These are phyloP conservation scores for Ormia ochracea DNA, from an alignment of 2,888 invertebrate species.

Conservation along the genomic window DNA sequence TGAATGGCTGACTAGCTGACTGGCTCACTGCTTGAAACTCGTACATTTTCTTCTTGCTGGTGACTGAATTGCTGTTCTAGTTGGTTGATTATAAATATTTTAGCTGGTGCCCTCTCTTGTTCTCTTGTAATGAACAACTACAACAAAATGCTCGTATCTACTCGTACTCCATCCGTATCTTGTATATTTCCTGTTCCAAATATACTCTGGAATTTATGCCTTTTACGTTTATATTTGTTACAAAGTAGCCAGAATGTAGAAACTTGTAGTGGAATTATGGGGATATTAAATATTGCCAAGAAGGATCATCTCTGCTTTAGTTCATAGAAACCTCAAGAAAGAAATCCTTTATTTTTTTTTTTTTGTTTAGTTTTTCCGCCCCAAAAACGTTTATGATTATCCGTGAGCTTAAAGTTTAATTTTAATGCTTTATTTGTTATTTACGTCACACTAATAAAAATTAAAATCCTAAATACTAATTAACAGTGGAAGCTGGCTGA, in stretches of 20 bases:
- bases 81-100: conserved; percentile 26
- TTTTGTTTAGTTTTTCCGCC: too few species aligned
- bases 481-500: too few species aligned
- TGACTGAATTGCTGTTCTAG: conserved; percentile 24
- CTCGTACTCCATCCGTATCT: conserved; percentile 3
- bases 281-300: not conserved
- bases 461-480: too few species aligned
- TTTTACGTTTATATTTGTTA: not conserved
- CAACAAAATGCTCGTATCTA: not conserved
- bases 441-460: too few species aligned
- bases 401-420: too few species aligned
- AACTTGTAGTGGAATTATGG: not conserved
- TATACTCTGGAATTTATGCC: conserved; percentile 33
- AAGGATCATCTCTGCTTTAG: too few species aligned
- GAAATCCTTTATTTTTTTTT: too few species aligned
- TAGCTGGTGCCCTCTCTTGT: conserved; percentile 4
- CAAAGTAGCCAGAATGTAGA: not conserved
- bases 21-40: not conserved
- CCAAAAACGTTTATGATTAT: too few species aligned
- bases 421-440: too few species aligned
- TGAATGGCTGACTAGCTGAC: conserved; percentile 22
- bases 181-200: conserved; percentile 37
- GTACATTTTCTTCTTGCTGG: too few species aligned
- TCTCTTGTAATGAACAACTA: not conserved
- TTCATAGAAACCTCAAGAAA: too few species aligned